Conservation (phyloP, 2,797 vertebrate genomes). For the Zalophus californianus region DNA sequence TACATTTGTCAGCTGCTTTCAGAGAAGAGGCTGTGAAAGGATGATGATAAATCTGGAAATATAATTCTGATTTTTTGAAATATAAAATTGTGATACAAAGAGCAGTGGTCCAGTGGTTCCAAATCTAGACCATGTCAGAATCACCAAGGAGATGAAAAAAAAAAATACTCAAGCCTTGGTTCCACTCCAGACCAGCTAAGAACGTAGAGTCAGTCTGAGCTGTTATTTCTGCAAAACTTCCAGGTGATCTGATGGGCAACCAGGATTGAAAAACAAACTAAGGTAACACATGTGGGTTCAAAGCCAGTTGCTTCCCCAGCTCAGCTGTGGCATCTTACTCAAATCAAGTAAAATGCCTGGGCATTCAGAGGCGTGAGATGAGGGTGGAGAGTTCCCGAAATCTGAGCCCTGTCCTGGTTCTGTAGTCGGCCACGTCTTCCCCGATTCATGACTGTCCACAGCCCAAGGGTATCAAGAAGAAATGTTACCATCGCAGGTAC, state of each 20-base stretch:
- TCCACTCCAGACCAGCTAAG: background rate
- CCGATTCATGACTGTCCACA: background rate
- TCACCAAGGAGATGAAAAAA: background rate
- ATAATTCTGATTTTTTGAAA: slow-evolving; percentile 71
- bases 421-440: background rate
- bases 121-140: background rate
- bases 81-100: slow-evolving; percentile 45
- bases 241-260: background rate
- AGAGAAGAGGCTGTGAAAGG: slow-evolving; percentile 69
- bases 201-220: background rate
- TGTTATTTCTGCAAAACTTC: background rate
- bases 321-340: background rate
- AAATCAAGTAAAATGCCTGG: background rate
- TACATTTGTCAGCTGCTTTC: slow-evolving; percentile 80
- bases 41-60: slow-evolving; percentile 79
- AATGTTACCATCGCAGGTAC: slow-evolving; percentile 70
- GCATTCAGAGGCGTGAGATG: background rate
- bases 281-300: background rate
- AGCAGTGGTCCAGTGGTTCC: slow-evolving; percentile 35
- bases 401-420: background rate
- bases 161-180: background rate
- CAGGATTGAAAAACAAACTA: background rate
- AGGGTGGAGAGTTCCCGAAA: background rate
- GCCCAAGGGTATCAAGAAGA: background rate
- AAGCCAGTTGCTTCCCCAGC: background rate